A percentile compares a stretch with the other conserved stretches of the same genome.
Conservation (phyloP, 2,113 vertebrate species). For the Ciconia stormi region DNA sequence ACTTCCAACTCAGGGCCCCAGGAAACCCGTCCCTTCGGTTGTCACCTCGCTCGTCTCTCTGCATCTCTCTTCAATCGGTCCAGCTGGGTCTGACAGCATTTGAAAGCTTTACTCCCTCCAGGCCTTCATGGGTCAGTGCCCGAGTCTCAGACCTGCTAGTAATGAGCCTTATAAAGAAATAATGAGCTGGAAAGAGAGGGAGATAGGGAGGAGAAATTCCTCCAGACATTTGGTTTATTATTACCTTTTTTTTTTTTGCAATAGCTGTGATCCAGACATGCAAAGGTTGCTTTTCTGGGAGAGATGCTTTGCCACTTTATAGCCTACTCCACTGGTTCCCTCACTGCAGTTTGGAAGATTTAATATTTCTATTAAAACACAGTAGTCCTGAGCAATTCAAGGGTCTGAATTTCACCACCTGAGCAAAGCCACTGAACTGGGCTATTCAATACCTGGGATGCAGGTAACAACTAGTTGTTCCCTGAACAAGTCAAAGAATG, state of each 20-base stretch:
- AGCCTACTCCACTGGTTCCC: neutral
- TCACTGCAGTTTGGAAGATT: neutral
- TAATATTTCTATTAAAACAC: neutral
- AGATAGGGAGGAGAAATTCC: neutral
- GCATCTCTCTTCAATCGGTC: neutral
- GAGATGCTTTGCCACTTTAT: neutral
- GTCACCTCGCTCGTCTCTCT: neutral
- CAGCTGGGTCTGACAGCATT: neutral
- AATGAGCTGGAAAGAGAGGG: slow-evolving; percentile 29
- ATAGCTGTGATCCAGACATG: neutral
- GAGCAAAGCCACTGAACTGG: neutral
- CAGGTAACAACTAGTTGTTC: neutral
- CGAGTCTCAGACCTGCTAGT: neutral
- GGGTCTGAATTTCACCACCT: neutral
- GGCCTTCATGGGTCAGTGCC: slow-evolving; percentile 8
- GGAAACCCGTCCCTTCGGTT: neutral
- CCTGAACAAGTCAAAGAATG: neutral
- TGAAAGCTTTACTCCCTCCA: slow-evolving; percentile 26
- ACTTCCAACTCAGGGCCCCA: neutral
- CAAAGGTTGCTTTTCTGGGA: neutral
- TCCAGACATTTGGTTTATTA: neutral
- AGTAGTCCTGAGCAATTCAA: neutral
- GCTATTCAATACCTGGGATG: neutral
- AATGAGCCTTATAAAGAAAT: slow-evolving; percentile 49
- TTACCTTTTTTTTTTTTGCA: neutral